Conservation (phyloP, 2,113 vertebrate species). For the Microtus oregoni region DNA sequence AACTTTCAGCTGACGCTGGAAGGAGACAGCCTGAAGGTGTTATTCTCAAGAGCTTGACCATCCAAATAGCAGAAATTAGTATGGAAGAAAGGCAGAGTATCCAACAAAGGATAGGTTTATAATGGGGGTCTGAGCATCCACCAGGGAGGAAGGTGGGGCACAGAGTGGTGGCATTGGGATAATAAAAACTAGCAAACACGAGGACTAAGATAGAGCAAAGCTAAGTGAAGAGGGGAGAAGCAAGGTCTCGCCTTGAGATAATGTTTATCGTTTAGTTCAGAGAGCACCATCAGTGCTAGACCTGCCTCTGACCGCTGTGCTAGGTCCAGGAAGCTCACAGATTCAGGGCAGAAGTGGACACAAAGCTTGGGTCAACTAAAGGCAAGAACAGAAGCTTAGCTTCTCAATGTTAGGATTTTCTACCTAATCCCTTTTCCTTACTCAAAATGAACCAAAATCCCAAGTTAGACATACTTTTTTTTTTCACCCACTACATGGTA, state of each 20-base stretch:
- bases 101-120: neutral
- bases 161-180: too few species aligned
- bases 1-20: neutral
- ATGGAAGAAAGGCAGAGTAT: neutral
- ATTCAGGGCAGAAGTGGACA: neutral
- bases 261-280: neutral
- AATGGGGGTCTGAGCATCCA: neutral
- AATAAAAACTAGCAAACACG: neutral
- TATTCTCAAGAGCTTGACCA: neutral
- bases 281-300: neutral
- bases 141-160: neutral
- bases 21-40: neutral
- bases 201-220: neutral
- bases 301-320: neutral
- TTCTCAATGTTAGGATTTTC: neutral
- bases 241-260: neutral
- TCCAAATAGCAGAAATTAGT: neutral
- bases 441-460: constrained; percentile 46
- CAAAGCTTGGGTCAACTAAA: neutral
- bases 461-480: neutral
- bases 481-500: neutral
- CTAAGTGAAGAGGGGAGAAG: neutral
- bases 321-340: neutral
- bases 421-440: neutral
- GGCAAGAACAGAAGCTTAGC: neutral